These are phyloP conservation scores for Akabosia matsudoensis DNA, from an alignment of 1,140 invertebrate species.

Conservation along the genomic window DNA sequence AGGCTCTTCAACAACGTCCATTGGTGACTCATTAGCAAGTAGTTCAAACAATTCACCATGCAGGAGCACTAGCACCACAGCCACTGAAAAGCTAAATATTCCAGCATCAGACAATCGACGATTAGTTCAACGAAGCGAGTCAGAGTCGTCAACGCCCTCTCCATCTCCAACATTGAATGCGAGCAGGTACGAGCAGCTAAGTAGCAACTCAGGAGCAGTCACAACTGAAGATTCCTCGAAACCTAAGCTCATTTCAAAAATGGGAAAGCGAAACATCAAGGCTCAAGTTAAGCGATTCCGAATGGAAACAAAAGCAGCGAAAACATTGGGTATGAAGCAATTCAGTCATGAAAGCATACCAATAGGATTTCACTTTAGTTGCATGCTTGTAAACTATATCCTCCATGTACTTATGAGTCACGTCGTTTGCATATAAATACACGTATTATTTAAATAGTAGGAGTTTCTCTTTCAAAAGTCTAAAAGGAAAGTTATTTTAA, in stretches of 20 bases:
- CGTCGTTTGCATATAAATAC: too few relatives aligned
- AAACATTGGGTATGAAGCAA: conserved; percentile 67
- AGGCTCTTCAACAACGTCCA: neutral
- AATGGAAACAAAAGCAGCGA: conserved; percentile 90
- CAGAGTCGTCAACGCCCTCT: conserved; percentile 44
- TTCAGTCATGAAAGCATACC: neutral
- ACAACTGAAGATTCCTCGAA: conserved; percentile 57
- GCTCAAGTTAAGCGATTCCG: conserved; percentile 77
- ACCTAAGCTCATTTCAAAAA: conserved; percentile 65
- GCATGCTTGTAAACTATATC: too few relatives aligned
- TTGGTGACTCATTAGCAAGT: conserved; percentile 10
- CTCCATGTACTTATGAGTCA: neutral
- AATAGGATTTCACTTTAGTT: neutral
- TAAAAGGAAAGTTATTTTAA: too few relatives aligned
- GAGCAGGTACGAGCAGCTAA: conserved; percentile 22
- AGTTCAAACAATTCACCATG: conserved; percentile 24
- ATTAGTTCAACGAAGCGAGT: conserved; percentile 52
- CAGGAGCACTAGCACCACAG: neutral
- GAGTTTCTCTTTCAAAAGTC: too few relatives aligned
- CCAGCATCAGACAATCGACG: conserved; percentile 56
- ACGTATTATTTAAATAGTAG: too few relatives aligned
- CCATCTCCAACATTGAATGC: conserved; percentile 38
- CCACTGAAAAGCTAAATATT: conserved; percentile 48
- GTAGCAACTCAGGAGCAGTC: neutral
- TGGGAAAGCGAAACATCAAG: conserved; percentile 81